Conservation (phyloP, 2,113 vertebrate genomes). For the Plecturocebus donacophilus region DNA sequence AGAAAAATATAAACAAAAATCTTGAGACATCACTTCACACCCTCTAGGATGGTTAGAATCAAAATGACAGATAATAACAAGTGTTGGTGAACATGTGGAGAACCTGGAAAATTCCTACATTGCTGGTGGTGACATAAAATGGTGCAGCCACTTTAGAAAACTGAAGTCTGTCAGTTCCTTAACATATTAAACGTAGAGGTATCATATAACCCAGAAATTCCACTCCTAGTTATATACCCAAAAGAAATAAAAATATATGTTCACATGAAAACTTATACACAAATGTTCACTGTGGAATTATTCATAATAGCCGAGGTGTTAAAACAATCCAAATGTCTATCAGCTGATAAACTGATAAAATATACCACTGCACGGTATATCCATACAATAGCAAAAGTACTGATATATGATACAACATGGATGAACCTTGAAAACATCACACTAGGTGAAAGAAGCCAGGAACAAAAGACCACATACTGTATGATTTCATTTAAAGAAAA, state of each 20-base stretch:
- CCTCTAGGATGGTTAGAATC: neutral
- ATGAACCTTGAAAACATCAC: neutral
- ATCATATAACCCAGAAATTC: neutral
- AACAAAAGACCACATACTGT: neutral
- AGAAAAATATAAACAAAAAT: neutral
- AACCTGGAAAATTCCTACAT: neutral
- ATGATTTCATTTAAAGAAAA: neutral
- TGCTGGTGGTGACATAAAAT: neutral
- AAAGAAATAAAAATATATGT: neutral
- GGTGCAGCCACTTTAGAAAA: neutral
- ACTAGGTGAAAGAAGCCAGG: neutral
- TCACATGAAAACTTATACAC: neutral
- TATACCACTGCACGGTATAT: too few species aligned
- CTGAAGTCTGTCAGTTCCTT: neutral
- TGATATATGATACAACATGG: neutral
- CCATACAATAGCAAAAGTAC: neutral
- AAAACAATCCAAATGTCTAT: neutral
- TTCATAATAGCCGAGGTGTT: neutral
- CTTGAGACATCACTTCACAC: neutral
- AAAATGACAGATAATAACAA: neutral
- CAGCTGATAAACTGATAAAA: neutral
- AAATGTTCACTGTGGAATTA: neutral
- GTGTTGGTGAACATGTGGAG: neutral
- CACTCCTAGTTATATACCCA: neutral
- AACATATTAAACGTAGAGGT: neutral